A percentile compares a stretch with the other conserved stretches of the same genome.
phyloP scores from a whole-genome alignment of 2,888 invertebrate genomes.

The Brachycybe producta region DNA sequence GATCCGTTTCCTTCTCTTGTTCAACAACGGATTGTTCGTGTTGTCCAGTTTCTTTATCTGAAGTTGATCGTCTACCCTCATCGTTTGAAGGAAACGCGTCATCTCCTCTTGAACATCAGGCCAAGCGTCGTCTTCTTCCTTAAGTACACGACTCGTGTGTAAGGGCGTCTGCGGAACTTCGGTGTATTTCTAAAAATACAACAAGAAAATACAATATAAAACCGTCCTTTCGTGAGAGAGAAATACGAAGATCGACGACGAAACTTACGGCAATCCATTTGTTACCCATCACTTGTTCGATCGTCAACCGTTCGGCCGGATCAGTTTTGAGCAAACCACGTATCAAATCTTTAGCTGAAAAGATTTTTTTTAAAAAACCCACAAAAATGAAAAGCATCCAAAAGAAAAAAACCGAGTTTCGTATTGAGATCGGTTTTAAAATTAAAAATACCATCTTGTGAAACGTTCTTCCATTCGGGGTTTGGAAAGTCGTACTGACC shows the following conservation, averaged over 20 bases:
- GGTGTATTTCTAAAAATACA: conserved; percentile 49
- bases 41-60: conserved; percentile 85
- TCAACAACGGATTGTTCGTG: conserved; percentile 81
- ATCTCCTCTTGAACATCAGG: conserved; percentile 92
- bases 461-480: conserved; percentile 91
- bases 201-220: conserved; percentile 10
- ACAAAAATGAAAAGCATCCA: neutral
- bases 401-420: conserved; percentile 12
- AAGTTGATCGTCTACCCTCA: conserved; percentile 93
- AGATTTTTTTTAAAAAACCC: conserved; percentile 8
- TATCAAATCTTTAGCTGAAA: conserved; percentile 75
- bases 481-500: conserved; percentile 96
- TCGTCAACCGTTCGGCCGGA: conserved; percentile 73
- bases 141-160: conserved; percentile 73
- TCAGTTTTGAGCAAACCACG: conserved; percentile 88
- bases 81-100: conserved; percentile 92
- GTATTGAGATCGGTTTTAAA: too few species aligned
- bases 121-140: conserved; percentile 88
- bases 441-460: conserved; percentile 62
- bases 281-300: conserved; percentile 77
- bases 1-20: conserved; percentile 47
- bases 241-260: conserved; percentile 2
- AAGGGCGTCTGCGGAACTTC: conserved; percentile 91
- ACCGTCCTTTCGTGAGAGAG: neutral
- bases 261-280: conserved; percentile 68